Conservation (phyloP, 2,113 vertebrate species). For the Mustela lutreola region DNA sequence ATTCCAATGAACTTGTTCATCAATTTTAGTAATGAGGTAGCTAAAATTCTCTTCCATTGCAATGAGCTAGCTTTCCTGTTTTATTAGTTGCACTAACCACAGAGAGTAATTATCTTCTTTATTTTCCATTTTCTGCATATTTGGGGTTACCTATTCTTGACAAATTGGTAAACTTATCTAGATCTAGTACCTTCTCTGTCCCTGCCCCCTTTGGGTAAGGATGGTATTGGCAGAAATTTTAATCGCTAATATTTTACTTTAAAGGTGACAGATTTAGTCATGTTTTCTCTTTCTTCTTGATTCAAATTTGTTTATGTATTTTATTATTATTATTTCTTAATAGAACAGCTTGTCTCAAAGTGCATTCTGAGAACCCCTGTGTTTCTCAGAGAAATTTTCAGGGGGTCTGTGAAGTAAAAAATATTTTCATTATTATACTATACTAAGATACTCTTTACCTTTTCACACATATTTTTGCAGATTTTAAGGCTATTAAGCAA, state of each 20-base stretch:
- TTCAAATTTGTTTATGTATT: neutral
- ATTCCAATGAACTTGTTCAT: neutral
- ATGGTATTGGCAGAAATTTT: neutral
- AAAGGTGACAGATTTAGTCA: neutral
- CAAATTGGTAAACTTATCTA: neutral
- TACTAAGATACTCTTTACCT: neutral
- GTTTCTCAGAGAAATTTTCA: neutral
- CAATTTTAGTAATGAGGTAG: neutral
- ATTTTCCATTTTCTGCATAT: neutral
- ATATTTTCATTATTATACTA: neutral
- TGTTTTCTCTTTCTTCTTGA: neutral
- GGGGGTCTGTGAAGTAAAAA: neutral
- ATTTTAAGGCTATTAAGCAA: neutral
- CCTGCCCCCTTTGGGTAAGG: neutral
- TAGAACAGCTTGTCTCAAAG: constrained; percentile 1
- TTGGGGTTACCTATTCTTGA: neutral
- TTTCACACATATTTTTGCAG: neutral
- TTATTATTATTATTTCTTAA: neutral
- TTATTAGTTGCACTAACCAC: neutral
- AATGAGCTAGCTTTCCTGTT: neutral
- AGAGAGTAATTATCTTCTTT: neutral
- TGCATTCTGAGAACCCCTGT: neutral
- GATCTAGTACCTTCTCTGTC: neutral
- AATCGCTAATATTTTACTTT: neutral
- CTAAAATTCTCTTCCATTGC: constrained; percentile 16